Percentiles rank a stretch among this genome's conserved stretches.
phyloP scores from a whole-genome alignment of 2,113 vertebrate genomes.

The Cathartes aura region DNA sequence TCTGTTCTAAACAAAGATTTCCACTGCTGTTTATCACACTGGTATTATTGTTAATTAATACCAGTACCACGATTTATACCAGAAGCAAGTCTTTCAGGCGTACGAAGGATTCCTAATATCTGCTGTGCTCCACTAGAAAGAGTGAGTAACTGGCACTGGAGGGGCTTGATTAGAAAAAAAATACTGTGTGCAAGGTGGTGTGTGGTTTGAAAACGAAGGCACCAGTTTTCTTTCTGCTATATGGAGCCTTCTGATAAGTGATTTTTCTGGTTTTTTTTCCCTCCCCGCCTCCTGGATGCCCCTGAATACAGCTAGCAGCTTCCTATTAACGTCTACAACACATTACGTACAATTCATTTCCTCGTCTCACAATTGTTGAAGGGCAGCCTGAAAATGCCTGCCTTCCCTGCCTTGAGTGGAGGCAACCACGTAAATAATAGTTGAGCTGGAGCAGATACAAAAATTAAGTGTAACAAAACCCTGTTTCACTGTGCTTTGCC shows the following conservation, averaged over 20 bases:
- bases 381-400: not conserved
- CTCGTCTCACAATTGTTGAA: accelerated
- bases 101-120: not conserved
- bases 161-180: not conserved
- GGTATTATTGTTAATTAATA: not conserved
- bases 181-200: too few relatives aligned
- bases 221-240: not conserved
- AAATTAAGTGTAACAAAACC: not conserved
- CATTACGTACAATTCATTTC: accelerated
- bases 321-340: accelerated
- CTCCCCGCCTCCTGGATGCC: not conserved
- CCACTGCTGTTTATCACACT: not conserved
- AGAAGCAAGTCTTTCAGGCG: not conserved
- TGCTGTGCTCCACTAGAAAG: not conserved
- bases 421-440: not conserved
- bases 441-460: not conserved
- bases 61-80: not conserved
- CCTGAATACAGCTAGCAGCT: not conserved
- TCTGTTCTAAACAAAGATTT: not conserved
- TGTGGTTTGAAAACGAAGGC: not conserved
- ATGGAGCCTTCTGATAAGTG: not conserved
- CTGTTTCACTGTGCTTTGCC: not conserved
- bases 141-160: too few relatives aligned
- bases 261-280: not conserved
- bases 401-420: not conserved